Conservation (phyloP, 2,888 invertebrate species). For the Esperia sulphurella region DNA sequence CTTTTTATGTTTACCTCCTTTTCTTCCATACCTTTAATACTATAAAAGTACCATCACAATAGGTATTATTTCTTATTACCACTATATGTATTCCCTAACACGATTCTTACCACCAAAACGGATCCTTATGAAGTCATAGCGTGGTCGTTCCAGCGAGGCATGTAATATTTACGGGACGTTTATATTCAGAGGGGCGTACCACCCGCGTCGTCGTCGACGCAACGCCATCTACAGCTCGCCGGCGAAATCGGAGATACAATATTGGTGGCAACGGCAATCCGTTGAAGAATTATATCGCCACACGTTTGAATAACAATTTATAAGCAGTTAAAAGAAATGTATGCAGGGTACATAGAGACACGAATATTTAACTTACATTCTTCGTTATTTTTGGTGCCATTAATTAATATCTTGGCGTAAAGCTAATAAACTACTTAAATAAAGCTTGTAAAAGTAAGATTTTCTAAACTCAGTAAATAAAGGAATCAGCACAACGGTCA, state of each 20-base stretch:
- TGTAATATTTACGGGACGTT: slow-evolving; percentile 54
- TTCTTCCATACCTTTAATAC: neutral
- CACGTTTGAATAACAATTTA: slow-evolving; percentile 6
- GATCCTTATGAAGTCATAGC: slow-evolving; percentile 13
- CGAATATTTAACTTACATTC: too few relatives aligned
- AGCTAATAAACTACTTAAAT: neutral
- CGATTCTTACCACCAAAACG: slow-evolving; percentile 11
- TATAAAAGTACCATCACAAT: neutral
- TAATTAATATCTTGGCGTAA: too few relatives aligned
- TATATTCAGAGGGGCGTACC: slow-evolving; percentile 62
- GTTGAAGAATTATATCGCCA: slow-evolving; percentile 20
- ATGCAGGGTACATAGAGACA: neutral
- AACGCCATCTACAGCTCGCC: slow-evolving; percentile 26
- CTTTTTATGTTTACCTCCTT: too few relatives aligned
- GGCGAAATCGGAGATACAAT: slow-evolving; percentile 55
- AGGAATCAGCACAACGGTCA: slow-evolving; percentile 5
- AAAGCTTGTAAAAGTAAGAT: too few relatives aligned
- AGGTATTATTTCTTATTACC: neutral
- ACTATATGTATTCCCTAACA: neutral
- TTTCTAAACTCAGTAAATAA: slow-evolving; percentile 2
- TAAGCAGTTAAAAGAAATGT: neutral
- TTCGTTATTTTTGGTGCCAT: too few relatives aligned
- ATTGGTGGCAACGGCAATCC: slow-evolving; percentile 24
- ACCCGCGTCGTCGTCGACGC: slow-evolving; percentile 60
- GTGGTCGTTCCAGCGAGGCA: slow-evolving; percentile 34